A percentile compares a stretch with the other conserved stretches of the same genome.
These are phyloP conservation scores for Grallaria varia DNA, from an alignment of 2,113 vertebrate species.

Conservation along the genomic window DNA sequence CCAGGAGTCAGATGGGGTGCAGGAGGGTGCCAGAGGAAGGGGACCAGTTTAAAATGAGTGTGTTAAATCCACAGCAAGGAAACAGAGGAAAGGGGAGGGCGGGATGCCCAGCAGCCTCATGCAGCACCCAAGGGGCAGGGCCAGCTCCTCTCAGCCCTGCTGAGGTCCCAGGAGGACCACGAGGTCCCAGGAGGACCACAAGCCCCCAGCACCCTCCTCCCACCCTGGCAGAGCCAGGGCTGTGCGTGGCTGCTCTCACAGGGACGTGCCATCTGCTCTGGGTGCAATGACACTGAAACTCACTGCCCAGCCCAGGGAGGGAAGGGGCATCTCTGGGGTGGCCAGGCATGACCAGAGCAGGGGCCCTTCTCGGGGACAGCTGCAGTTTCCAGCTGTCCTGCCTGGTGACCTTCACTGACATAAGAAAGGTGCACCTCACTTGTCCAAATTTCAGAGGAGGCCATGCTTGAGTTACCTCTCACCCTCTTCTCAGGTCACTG, in stretches of 20 bases:
- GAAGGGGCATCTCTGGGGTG: background rate
- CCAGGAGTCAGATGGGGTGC: background rate
- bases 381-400: background rate
- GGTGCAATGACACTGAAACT: background rate
- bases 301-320: background rate
- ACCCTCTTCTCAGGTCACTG: background rate
- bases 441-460: background rate
- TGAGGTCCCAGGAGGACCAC: background rate
- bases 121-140: background rate
- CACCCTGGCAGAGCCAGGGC: background rate
- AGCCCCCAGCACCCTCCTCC: background rate
- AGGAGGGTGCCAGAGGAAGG: background rate
- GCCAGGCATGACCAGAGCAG: background rate
- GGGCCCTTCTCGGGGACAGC: background rate
- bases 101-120: background rate
- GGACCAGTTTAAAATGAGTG: background rate
- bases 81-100: background rate
- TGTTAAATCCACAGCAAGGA: background rate
- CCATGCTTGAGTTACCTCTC: background rate
- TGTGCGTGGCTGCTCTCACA: background rate
- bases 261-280: background rate
- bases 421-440: background rate
- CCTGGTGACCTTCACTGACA: background rate
- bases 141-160: background rate
- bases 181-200: background rate